Evolutionary conservation across 2,888 invertebrate species (phyloP).

Genomic region (Cerastis rubricosa): DNA sequence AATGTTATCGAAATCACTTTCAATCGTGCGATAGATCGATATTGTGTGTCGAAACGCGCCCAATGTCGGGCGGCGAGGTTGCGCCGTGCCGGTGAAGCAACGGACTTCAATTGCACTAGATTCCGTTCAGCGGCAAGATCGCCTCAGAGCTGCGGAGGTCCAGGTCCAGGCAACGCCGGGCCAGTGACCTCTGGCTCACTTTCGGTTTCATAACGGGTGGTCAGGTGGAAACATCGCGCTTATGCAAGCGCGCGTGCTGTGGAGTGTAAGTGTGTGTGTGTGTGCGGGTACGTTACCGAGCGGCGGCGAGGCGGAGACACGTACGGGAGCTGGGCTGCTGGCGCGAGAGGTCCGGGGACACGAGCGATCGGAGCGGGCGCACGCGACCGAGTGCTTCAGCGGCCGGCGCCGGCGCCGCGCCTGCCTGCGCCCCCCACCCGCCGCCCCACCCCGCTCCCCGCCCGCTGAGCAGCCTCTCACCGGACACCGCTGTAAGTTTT

Average conservation of each 20-base stretch:
- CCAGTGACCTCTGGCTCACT: slow-evolving; percentile 34
- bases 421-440: slow-evolving; percentile 58
- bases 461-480: slow-evolving; percentile 51
- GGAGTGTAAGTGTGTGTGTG: slow-evolving; percentile 66
- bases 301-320: slow-evolving; percentile 63
- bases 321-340: slow-evolving; percentile 72
- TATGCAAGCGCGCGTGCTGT: slow-evolving; percentile 69
- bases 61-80: slow-evolving; percentile 77
- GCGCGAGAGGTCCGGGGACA: slow-evolving; percentile 70
- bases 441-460: slow-evolving; percentile 43
- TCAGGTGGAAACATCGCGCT: slow-evolving; percentile 69
- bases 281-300: slow-evolving; percentile 81
- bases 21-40: slow-evolving; percentile 68
- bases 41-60: slow-evolving; percentile 77
- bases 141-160: background rate
- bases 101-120: slow-evolving; percentile 60
- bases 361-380: slow-evolving; percentile 82
- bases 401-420: slow-evolving; percentile 67
- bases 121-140: slow-evolving; percentile 5
- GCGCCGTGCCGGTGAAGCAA: slow-evolving; percentile 73
- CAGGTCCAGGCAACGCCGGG: background rate
- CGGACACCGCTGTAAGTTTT: slow-evolving; percentile 51
- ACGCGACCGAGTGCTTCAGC: slow-evolving; percentile 80
- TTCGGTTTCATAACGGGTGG: slow-evolving; percentile 68
- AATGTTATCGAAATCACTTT: slow-evolving; percentile 81